Evolutionary conservation across 1,140 invertebrate species (phyloP).

Genomic region (Drosophila insularis): DNA sequence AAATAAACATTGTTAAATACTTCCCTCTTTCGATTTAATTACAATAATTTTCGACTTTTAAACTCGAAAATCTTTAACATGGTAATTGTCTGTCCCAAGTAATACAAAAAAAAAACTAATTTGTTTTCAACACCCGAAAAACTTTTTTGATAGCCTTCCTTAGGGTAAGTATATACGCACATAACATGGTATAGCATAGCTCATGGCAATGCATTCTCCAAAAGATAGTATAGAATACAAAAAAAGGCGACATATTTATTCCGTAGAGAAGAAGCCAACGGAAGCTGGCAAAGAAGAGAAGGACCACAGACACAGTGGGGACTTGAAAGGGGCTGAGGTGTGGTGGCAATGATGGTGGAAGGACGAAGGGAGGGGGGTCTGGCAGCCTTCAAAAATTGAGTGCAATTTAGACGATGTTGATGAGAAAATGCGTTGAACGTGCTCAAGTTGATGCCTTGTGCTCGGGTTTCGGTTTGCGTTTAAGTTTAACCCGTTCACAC

Average conservation of each 20-base stretch:
- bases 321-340: too few species aligned
- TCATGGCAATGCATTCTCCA: slow-evolving; percentile 42
- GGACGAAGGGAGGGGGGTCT: slow-evolving; percentile 15
- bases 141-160: neutral
- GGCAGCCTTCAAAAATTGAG: slow-evolving; percentile 79
- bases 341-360: slow-evolving; percentile 31
- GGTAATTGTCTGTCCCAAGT: too few species aligned
- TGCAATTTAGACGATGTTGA: slow-evolving; percentile 79
- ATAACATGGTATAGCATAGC: neutral
- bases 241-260: slow-evolving; percentile 26
- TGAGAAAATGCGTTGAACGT: slow-evolving; percentile 81
- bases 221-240: slow-evolving; percentile 19
- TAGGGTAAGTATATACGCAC: neutral
- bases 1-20: neutral
- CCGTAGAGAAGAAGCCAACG: slow-evolving; percentile 19
- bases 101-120: neutral
- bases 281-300: slow-evolving; percentile 22
- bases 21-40: neutral
- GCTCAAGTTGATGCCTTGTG: slow-evolving; percentile 72
- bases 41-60: neutral
- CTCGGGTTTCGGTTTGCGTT: slow-evolving; percentile 32
- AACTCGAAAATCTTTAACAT: too few species aligned
- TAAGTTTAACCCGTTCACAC: slow-evolving; percentile 65
- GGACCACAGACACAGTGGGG: slow-evolving; percentile 9
- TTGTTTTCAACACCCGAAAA: slow-evolving; percentile 13